Conservation (phyloP, 2,888 invertebrate species). For the Ferrisia virgata region DNA sequence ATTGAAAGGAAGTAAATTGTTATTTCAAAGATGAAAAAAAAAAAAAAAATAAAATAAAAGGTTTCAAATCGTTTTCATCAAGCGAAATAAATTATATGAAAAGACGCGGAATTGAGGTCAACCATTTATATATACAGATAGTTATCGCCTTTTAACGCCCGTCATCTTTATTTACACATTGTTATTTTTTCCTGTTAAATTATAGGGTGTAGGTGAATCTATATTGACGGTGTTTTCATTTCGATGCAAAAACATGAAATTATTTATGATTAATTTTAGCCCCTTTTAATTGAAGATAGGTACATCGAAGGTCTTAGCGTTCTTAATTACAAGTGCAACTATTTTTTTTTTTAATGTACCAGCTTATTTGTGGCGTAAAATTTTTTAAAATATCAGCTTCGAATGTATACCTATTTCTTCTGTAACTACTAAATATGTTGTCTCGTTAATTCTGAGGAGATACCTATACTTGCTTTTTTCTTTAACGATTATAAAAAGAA, state of each 20-base stretch:
- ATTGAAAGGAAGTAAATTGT: not conserved
- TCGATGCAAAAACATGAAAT: not conserved
- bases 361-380: too few relatives aligned
- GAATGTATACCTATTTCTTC: too few relatives aligned
- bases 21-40: not conserved
- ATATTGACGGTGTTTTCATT: not conserved
- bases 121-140: not conserved
- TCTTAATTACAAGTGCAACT: too few relatives aligned
- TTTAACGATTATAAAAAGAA: too few relatives aligned
- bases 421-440: too few relatives aligned
- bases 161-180: not conserved
- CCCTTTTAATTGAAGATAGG: too few relatives aligned
- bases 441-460: too few relatives aligned
- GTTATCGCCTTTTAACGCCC: slow-evolving; percentile 8
- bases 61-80: not conserved
- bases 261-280: not conserved
- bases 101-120: not conserved
- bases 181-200: not conserved
- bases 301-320: too few relatives aligned
- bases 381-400: too few relatives aligned
- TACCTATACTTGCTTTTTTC: too few relatives aligned
- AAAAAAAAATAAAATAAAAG: too few relatives aligned
- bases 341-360: too few relatives aligned
- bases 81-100: slow-evolving; percentile 3
- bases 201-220: not conserved